phyloP scores from a whole-genome alignment of 1,140 invertebrate species.

The Orchesella cincta region DNA sequence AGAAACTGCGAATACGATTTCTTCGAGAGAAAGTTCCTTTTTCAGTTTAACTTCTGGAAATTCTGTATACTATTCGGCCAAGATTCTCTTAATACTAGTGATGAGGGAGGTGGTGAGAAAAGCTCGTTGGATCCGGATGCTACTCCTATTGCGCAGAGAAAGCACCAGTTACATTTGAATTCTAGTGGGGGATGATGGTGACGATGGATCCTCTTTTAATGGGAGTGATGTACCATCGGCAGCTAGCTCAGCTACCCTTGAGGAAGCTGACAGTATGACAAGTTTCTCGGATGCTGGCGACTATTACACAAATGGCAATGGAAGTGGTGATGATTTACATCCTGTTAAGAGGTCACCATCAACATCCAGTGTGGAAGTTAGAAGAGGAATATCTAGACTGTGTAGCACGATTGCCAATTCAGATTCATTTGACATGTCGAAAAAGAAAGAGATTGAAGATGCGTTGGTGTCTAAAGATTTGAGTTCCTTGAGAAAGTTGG shows the following conservation, averaged over 20 bases:
- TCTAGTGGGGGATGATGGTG: neutral
- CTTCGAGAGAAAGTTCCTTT: constrained; percentile 36
- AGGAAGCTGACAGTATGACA: constrained; percentile 34
- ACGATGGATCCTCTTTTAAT: neutral
- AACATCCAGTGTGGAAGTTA: constrained; percentile 28
- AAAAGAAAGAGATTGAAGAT: constrained; percentile 40
- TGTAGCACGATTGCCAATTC: constrained; percentile 45
- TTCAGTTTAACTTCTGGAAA: constrained; percentile 43
- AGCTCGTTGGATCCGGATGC: neutral
- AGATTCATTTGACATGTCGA: constrained; percentile 28
- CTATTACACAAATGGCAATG: neutral
- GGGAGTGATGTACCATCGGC: constrained; percentile 8
- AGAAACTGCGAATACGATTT: constrained; percentile 10
- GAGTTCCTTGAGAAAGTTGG: constrained; percentile 32
- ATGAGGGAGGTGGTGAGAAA: neutral
- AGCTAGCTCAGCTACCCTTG: constrained; percentile 36
- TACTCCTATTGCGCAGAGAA: neutral
- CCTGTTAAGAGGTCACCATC: neutral
- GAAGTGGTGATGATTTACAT: neutral
- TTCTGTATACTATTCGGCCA: constrained; percentile 44
- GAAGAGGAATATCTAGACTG: constrained; percentile 44
- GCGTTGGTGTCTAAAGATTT: constrained; percentile 24
- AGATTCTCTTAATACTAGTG: constrained; percentile 3
- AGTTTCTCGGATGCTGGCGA: constrained; percentile 32
- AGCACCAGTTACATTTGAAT: neutral